Evolutionary conservation across 1,140 invertebrate species (phyloP), one percentile per base, ranked within the genome.

Genomic region (Drosophila quadrilineata): DNA sequence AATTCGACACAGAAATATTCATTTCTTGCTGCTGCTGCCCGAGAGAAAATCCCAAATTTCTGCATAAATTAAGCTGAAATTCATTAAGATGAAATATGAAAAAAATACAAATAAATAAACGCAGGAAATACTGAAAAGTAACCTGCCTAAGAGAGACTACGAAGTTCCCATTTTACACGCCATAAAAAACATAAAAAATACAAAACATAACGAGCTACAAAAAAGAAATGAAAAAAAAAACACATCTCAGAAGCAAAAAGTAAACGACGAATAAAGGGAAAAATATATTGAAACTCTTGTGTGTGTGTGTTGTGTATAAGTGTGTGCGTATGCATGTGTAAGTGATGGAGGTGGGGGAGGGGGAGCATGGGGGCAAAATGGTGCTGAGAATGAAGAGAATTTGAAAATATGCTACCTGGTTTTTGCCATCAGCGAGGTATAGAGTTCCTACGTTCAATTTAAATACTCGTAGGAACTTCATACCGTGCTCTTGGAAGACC

Each of bases 391-490:
- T 28, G 26, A 48, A 57, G 50, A 62, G 52, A 76, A 77, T 68
- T 64, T 21, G 0, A 66, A 84, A 85, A 63, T 52, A 69, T 73
- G 59, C 66, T 84, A 84, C 75, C 87, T 88, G 88, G 86, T 89
- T 88, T 79, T 88, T 89, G 88, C 88, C 88, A 89, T 88, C 73
- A 89, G 88, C 88, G 88, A 89, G 88, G 88, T 89, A 89, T 89
- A 89, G 88, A 89, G 88, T 89, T 89, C 88, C 88, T 89, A 89
- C 88, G 84, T 88, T 79, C 67, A 73, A 69, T 84, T 85, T 73
- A 82, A 75, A 84, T 77, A 88, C 75, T 84, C 77, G 88, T 89
- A 89, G 88, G 88, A 89, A 89, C 88, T 89, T 89, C 88, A 89
- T 89, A 89, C 88, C 88, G 88, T 89, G 88, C 88, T 89, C 88